A percentile compares a stretch with the other conserved stretches of the same genome.
Evolutionary conservation across 1,140 invertebrate genomes (phyloP).

Genomic region (Euborellia annulipes): DNA sequence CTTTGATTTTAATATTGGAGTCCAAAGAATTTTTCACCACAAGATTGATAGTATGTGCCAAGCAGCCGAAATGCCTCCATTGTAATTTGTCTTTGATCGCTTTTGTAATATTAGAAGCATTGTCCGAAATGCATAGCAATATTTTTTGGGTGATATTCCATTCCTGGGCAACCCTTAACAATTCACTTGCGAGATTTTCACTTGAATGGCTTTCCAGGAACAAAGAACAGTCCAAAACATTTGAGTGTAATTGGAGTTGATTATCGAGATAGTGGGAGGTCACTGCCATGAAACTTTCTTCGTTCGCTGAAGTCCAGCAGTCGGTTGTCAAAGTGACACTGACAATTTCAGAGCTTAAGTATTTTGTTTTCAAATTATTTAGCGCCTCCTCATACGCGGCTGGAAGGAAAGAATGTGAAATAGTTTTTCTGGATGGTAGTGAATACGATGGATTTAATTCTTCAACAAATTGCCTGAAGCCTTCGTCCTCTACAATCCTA

Average conservation of each 20-base stretch:
- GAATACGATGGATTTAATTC: too few species aligned
- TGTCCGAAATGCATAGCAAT: slow-evolving; percentile 14
- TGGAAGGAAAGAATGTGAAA: too few species aligned
- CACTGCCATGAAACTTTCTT: slow-evolving; percentile 13
- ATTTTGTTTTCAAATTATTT: not conserved
- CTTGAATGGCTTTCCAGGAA: slow-evolving; percentile 6
- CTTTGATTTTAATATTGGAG: not conserved
- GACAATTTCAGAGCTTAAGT: not conserved
- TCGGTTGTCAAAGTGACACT: not conserved
- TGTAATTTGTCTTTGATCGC: slow-evolving; percentile 11
- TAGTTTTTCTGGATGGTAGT: too few species aligned
- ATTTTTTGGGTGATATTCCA: slow-evolving; percentile 14
- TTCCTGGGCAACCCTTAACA: slow-evolving; percentile 10
- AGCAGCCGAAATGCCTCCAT: slow-evolving; percentile 17
- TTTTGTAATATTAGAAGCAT: slow-evolving; percentile 16
- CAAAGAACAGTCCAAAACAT: slow-evolving; percentile 8
- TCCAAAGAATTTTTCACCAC: slow-evolving; percentile 13
- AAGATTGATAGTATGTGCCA: slow-evolving; percentile 17
- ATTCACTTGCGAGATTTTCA: slow-evolving; percentile 9
- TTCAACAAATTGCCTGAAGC: too few species aligned
- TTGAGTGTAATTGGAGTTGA: slow-evolving; percentile 9
- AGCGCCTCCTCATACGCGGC: too few species aligned
- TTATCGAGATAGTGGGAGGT: slow-evolving; percentile 13
- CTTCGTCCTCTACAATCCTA: too few species aligned
- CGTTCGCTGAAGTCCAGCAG: slow-evolving; percentile 13